Conservation (phyloP, 2,797 vertebrate species). For the Cacajao melanocephalus region DNA sequence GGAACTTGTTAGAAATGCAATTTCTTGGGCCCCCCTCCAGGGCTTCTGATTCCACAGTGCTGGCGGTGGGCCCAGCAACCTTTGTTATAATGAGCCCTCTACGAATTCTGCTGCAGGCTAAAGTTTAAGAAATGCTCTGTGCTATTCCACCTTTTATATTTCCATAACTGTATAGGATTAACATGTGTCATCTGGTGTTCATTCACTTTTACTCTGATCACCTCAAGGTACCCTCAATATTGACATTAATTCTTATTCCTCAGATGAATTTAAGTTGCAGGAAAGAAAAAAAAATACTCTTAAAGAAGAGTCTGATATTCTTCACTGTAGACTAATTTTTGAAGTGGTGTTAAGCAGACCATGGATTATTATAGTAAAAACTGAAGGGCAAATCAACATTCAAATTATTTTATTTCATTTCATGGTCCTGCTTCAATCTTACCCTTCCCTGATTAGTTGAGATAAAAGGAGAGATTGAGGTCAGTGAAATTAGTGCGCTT, state of each 20-base stretch:
- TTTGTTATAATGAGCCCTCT: not conserved
- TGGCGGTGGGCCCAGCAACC: not conserved
- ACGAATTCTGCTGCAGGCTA: not conserved
- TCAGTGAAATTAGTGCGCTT: slow-evolving; percentile 34
- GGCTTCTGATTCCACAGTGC: not conserved
- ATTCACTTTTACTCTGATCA: not conserved
- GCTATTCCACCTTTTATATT: not conserved
- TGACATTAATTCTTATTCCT: slow-evolving; percentile 8
- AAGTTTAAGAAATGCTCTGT: not conserved
- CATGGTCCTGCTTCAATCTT: not conserved
- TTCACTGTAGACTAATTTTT: slow-evolving; percentile 26
- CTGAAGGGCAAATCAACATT: not conserved
- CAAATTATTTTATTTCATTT: slow-evolving; percentile 19
- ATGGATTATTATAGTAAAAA: slow-evolving; percentile 9
- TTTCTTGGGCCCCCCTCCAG: not conserved
- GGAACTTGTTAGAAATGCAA: not conserved
- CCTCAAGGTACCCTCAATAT: not conserved
- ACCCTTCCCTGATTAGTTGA: not conserved
- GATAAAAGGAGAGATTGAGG: slow-evolving; percentile 27
- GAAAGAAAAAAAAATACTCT: not conserved
- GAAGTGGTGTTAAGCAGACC: slow-evolving; percentile 21
- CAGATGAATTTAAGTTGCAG: not conserved
- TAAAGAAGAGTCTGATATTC: not conserved
- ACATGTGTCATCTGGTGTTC: not conserved
- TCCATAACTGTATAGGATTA: not conserved